A percentile compares a stretch with the other conserved stretches of the same genome.
phyloP scores from a whole-genome alignment of 2,888 invertebrate genomes.

The Nemurella pictetii region DNA sequence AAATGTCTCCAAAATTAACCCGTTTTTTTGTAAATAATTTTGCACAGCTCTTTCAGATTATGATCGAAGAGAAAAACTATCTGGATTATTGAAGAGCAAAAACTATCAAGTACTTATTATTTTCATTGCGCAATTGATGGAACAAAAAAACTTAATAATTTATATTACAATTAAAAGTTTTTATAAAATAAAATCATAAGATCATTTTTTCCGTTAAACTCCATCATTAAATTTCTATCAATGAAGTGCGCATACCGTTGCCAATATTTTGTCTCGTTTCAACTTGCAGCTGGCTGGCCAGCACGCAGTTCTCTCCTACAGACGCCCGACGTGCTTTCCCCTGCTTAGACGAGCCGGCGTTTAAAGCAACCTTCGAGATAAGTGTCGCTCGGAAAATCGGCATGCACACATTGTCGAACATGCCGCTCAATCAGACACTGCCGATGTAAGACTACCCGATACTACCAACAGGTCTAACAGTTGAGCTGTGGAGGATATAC shows the following conservation, averaged over 20 bases:
- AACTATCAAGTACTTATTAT: no score
- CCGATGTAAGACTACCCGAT: constrained; percentile 44
- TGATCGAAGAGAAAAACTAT: no score
- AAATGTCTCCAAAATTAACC: no score
- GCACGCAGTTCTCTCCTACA: constrained; percentile 80
- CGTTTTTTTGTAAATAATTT: no score
- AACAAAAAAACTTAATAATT: no score
- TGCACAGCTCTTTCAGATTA: no score
- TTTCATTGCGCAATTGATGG: no score
- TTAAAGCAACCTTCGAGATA: constrained; percentile 76
- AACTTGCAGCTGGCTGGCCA: constrained; percentile 68
- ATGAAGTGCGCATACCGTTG: not conserved
- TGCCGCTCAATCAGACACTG: constrained; percentile 58
- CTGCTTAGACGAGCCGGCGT: constrained; percentile 83
- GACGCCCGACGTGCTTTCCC: constrained; percentile 83
- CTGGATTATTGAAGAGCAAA: no score
- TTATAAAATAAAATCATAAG: no score
- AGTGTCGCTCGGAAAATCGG: constrained; percentile 61
- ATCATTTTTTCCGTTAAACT: not conserved
- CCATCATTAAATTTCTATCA: not conserved
- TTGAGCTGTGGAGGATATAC: no score
- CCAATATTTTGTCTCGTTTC: not conserved
- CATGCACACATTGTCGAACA: constrained; percentile 63
- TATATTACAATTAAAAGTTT: no score
- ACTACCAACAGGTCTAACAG: not conserved